phyloP scores from a whole-genome alignment of 2,797 vertebrate genomes.

The Hipposideros larvatus region DNA sequence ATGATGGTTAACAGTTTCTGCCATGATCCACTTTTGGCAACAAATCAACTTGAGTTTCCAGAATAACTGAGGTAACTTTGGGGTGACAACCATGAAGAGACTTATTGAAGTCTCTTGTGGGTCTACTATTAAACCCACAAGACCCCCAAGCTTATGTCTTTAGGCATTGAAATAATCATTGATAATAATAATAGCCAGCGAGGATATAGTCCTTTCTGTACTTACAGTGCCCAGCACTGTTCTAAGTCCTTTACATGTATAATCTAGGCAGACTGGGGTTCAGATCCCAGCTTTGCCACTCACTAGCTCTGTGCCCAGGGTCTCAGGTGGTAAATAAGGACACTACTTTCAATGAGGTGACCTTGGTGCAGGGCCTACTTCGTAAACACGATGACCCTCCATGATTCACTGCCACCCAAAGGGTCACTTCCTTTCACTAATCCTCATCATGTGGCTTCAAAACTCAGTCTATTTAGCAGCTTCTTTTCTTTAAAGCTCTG shows the following conservation, averaged over 20 bases:
- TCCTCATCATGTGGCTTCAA: neutral
- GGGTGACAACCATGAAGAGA: neutral
- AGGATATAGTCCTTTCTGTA: neutral
- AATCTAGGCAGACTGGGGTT: neutral
- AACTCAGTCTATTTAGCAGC: neutral
- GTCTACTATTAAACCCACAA: neutral
- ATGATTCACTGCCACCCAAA: neutral
- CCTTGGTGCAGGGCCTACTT: neutral
- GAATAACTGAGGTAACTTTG: neutral
- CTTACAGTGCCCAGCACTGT: neutral
- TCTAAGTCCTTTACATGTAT: neutral
- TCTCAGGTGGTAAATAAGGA: neutral
- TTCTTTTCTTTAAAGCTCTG: slow-evolving; percentile 45
- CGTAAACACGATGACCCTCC: neutral
- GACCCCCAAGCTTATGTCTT: neutral
- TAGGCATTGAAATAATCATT: neutral
- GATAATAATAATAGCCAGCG: too few species aligned
- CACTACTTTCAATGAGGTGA: neutral
- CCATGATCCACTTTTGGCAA: neutral
- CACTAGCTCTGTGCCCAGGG: neutral
- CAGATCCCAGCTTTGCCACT: neutral
- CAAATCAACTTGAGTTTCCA: neutral
- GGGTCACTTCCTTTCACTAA: neutral
- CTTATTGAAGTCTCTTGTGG: neutral
- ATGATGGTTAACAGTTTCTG: neutral